These are phyloP conservation scores for Anser cygnoides DNA, from an alignment of 2,113 vertebrate genomes.

Conservation along the genomic window DNA sequence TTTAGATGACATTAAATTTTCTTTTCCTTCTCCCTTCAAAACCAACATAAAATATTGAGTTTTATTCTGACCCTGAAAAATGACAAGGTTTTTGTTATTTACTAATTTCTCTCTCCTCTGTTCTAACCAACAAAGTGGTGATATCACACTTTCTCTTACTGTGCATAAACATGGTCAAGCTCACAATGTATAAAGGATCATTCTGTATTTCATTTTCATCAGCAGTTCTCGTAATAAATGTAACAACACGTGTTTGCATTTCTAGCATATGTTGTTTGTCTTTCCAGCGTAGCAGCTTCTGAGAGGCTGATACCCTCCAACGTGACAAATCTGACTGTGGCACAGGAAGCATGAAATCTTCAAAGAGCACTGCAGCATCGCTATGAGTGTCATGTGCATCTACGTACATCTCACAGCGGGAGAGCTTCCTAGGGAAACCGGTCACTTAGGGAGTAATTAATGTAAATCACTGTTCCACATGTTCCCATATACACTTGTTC, in stretches of 20 bases:
- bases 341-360: background rate
- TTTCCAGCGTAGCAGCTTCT: background rate
- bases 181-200: background rate
- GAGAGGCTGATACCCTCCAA: background rate
- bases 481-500: background rate
- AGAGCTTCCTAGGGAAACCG: background rate
- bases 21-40: background rate
- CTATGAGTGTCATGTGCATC: background rate
- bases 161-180: background rate
- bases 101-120: background rate
- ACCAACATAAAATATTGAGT: background rate
- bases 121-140: background rate
- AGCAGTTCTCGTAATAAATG: background rate
- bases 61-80: background rate
- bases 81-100: background rate
- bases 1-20: background rate
- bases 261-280: background rate
- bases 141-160: background rate
- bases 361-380: fast-evolving
- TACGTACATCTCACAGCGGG: background rate
- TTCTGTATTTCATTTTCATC: background rate
- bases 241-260: background rate
- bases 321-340: background rate
- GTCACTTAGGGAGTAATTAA: background rate
- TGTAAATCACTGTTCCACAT: background rate